Evolutionary conservation across 92 coral and sea anemone species (phyloP), one percentile per base, ranked within the genome.

Genomic region (Pocillopora grandis): DNA sequence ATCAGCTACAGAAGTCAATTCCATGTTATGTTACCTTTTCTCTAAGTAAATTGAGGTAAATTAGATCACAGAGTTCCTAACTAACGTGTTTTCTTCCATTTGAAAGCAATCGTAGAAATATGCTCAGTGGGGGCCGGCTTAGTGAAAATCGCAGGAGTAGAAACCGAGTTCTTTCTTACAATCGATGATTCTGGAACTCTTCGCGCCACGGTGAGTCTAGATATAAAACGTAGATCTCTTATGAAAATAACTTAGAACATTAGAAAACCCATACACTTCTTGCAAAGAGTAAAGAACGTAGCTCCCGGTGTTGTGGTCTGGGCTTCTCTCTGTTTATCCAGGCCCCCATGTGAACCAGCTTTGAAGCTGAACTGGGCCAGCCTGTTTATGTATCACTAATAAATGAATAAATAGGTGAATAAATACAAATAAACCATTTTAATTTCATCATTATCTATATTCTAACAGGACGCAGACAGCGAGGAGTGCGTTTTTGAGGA

Each of bases 121-220:
- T 89, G 87, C 35, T 87, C 95, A 19, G 95, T 92, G 52, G 95
- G 95, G 9, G 95, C 95, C 49, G 95, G 95, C n/a, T 84, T 92
- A 20, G 90, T 92, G 0, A 92, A 92, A 85, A 92, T 92, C 71
- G 88, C 92, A 74, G 95, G 95, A 52, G 93, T 92, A 31, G 95
- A 92, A 78, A 89, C 93, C 12, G 95, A 92, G 66, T 84, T 92
- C 72, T 92, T 90, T 65, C 89, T 90, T 36, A 92, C 95, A 18
- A 92, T 92, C 36, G 95, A 92, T 71, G 95, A 92, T 84, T 89
- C 93, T 65, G 95, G 95, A 63, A 79, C 81, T 18, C 89, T 92
- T 71, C 95, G 95, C n/a, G 95, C 91, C 19, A 92, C 95, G 84
- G 95, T 92, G 82, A 78, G 88, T 35, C 55, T 58, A 9, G 20